Evolutionary conservation across 2,113 vertebrate species (phyloP), one percentile per base, ranked within the genome.

Genomic region (Malurus alboscapulatus): DNA sequence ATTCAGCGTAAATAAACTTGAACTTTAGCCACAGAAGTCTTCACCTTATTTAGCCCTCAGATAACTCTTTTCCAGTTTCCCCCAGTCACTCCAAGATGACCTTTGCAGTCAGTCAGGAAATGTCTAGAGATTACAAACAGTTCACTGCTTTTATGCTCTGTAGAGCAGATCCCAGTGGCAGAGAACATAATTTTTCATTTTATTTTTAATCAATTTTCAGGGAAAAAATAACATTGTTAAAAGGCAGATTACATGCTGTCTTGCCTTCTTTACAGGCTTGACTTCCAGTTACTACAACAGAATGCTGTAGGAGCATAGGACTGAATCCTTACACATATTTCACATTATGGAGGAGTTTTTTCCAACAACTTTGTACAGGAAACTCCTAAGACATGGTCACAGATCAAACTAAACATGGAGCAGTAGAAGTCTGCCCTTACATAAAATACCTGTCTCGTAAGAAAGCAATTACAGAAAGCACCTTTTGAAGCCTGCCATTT

Each of bases 51-150:
- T 81, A 65, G 80, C 80, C 61, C 93, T 74, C 73, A 68, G 65
- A 90, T 78, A 95, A 93, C 53, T 65, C 38, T 51, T 69, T 85
- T 73, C 71, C 59, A 53, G 76, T 67, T 92, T 84, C 48, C 19
- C 16, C 38, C 50, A 63, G 36, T 71, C 88, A 53, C 36, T 88
- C 65, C 58, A 75, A 72, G 27, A 68, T 42, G 61, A 84, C 61
- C 67, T 94, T 74, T 67, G 36, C 57, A 93, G 80, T 80, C 68
- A 86, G 47, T 75, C 88, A 68, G 90, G 84, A 96, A 95, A 87
- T 45, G 45, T 91, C 77, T 84, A 53, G 57, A 90, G 88, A 92
- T 84, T 92, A 91, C 4, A 1, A 93, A 61, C 20, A 61, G 47
- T 48, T 74, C 18, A 3, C 50, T 78, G 54, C 86, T 90, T 71